Conservation (phyloP, 2,888 invertebrate genomes). For the Perdita meconis region DNA sequence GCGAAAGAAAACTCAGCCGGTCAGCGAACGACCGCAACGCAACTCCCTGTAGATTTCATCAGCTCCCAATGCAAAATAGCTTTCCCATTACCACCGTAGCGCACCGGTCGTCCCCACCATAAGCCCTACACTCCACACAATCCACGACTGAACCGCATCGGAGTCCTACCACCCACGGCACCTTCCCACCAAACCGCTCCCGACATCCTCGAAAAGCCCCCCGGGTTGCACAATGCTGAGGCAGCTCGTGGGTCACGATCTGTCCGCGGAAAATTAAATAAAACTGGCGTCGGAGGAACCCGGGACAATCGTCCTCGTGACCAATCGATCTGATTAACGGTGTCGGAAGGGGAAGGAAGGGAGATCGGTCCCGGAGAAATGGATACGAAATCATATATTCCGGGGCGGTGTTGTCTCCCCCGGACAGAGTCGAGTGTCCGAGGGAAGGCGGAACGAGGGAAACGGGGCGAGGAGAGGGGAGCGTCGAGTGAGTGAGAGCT, state of each 20-base stretch:
- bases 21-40: too few species aligned
- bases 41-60: too few species aligned
- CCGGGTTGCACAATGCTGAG: not conserved
- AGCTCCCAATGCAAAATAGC: too few species aligned
- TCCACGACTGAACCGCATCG: too few species aligned
- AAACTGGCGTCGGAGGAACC: constrained; percentile 22
- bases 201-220: not conserved
- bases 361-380: constrained; percentile 38
- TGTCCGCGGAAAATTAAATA: constrained; percentile 51
- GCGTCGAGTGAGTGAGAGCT: constrained; percentile 2
- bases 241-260: constrained; percentile 35
- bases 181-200: constrained; percentile 1
- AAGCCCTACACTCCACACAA: too few species aligned
- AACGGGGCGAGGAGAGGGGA: constrained; percentile 34
- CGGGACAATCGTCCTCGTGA: constrained; percentile 48
- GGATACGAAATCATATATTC: constrained; percentile 63
- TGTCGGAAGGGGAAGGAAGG: constrained; percentile 25
- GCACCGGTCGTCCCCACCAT: too few species aligned
- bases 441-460: constrained; percentile 69
- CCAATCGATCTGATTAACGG: constrained; percentile 58
- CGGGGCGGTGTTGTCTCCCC: constrained; percentile 46
- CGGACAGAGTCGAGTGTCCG: constrained; percentile 27
- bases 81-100: too few species aligned
- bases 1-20: too few species aligned
- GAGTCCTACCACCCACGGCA: not conserved